phyloP scores from a whole-genome alignment of 30 jellyfish, hydroid and myxozoan genomes.

The Catostylus mosaicus region DNA sequence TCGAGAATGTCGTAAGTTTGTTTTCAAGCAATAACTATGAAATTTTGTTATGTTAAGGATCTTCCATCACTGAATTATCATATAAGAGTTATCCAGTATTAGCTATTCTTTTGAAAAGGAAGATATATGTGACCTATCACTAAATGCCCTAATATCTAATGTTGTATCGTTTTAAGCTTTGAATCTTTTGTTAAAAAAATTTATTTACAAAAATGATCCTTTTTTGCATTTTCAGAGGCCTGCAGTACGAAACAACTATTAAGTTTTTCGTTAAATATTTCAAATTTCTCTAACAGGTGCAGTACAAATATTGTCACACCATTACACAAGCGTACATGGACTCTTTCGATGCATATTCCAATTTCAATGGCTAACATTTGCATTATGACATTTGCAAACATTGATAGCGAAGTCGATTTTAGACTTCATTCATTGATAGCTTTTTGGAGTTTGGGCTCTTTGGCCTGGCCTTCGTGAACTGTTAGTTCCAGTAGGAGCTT shows the following conservation, averaged over 20 bases:
- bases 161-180: not conserved
- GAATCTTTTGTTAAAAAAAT: too few species aligned
- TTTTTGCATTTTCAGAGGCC: not conserved
- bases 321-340: constrained; percentile 76
- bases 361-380: constrained; percentile 69
- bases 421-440: not conserved
- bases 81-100: too few species aligned
- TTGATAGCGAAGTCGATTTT: not conserved
- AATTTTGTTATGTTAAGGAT: not conserved
- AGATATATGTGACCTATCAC: too few species aligned
- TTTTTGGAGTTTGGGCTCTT: too few species aligned
- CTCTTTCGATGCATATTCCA: constrained; percentile 82
- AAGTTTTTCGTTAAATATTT: not conserved
- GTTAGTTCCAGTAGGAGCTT: too few species aligned
- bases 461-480: too few species aligned
- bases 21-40: not conserved
- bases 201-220: not conserved
- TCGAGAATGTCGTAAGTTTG: constrained; percentile 81
- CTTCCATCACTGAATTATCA: too few species aligned
- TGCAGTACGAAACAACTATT: not conserved
- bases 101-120: too few species aligned
- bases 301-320: constrained; percentile 78
- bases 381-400: not conserved
- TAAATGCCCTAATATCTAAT: not conserved
- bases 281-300: constrained; percentile 62